Evolutionary conservation across 2,888 invertebrate genomes (phyloP), one percentile per base, ranked within the genome.

Genomic region (Dichetophora obliterata): DNA sequence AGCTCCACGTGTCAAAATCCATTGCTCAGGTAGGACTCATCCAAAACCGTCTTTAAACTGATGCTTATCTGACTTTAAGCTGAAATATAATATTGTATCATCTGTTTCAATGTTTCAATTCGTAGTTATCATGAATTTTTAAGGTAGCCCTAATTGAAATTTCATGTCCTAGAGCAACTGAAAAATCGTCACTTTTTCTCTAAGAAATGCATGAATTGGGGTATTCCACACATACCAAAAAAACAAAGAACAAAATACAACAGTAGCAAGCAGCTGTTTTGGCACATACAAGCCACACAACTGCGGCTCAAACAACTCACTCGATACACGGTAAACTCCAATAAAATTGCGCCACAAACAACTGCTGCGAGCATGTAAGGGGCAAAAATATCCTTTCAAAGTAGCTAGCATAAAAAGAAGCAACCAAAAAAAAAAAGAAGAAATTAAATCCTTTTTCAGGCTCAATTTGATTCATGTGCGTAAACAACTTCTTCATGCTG

Each of bases 381-480:
- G 66, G 75, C 37, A 73, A 77, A 22, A 76, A 80, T 78, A 43
- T 43, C 43, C 43, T 52, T 65, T 77, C 71, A 24, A 8, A 65
- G 75, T 71, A 75, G 71, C 76, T 63, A 76, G 19, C 19, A 19
- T 19, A 52, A 68, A 48, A 61, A 65, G n/a, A n/a, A n/a, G n/a
- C n/a, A 59, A 59, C 16, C 8, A 68, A 37, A 63, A 48, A 63
- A n/a, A 78, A 78, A 80, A 83, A 84, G 82, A 80, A 83, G 80
- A 83, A 82, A 85, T 85, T 86, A 85, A 87, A 87, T 87, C 86
- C 87, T 86, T 87, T 86, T 88, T 88, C 86, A 86, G 86, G 88
- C 87, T 88, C 87, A 87, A 87, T 88, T 87, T 87, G 84, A 82
- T 84, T 82, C 79, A 75, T 73, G 74, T 74, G 74, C 74, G 74